phyloP scores from a whole-genome alignment of 2,113 vertebrate genomes.

The Carassius carassius region DNA sequence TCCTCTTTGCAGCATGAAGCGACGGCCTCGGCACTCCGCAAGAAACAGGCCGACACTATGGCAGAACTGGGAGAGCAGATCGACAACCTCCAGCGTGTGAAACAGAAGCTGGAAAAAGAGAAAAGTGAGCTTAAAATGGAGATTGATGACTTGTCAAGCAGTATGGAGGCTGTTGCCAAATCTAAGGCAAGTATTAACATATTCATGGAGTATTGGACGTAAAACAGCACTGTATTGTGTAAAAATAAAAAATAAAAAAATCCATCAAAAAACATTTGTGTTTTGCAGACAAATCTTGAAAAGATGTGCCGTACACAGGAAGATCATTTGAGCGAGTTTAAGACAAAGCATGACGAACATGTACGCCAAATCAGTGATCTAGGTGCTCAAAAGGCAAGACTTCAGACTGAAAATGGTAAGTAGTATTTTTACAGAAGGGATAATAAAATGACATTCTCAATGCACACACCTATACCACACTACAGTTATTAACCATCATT shows the following conservation, averaged over 20 bases:
- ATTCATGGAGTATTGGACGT: too few species aligned
- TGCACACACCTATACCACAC: too few species aligned
- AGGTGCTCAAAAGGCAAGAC: slow-evolving; percentile 54
- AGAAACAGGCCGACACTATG: slow-evolving; percentile 64
- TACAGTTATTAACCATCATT: background rate
- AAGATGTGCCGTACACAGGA: slow-evolving; percentile 69
- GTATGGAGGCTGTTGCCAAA: slow-evolving; percentile 52
- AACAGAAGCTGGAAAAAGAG: slow-evolving; percentile 64
- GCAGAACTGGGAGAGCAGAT: slow-evolving; percentile 63
- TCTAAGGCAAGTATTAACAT: background rate
- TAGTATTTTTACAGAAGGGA: background rate
- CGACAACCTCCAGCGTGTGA: slow-evolving; percentile 63
- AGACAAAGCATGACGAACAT: slow-evolving; percentile 76
- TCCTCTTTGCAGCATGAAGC: slow-evolving; percentile 62
- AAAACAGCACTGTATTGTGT: too few species aligned
- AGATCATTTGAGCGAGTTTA: slow-evolving; percentile 77
- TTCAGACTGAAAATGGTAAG: slow-evolving; percentile 58
- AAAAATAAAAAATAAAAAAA: too few species aligned
- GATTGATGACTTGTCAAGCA: slow-evolving; percentile 60
- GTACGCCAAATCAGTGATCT: slow-evolving; percentile 55
- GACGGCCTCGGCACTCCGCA: slow-evolving; percentile 60
- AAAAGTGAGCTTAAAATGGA: slow-evolving; percentile 62
- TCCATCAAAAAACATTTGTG: too few species aligned
- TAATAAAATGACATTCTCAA: too few species aligned
- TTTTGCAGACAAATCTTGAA: slow-evolving; percentile 65